Percentiles rank a stretch among this genome's conserved stretches.
phyloP scores from a whole-genome alignment of 1,140 invertebrate genomes.

The Nasonia vitripennis region DNA sequence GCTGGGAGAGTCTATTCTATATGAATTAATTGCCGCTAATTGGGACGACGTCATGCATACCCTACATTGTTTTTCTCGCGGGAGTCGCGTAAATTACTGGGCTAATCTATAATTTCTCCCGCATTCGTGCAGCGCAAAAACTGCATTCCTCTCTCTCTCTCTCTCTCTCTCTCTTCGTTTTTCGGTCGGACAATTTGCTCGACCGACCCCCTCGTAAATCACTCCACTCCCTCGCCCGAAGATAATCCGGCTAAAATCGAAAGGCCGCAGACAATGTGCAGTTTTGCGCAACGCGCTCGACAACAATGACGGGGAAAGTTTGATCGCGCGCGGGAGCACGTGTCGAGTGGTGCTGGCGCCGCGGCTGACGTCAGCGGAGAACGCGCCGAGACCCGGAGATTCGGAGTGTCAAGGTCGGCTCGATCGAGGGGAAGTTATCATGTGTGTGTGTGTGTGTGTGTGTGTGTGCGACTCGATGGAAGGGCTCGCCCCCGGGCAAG shows the following conservation, averaged over 20 bases:
- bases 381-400: conserved; percentile 4
- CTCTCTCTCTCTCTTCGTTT: too few species aligned
- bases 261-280: too few species aligned
- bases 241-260: too few species aligned
- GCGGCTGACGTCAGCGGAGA: conserved; percentile 36
- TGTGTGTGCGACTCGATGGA: neutral
- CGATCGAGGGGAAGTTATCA: neutral
- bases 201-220: too few species aligned
- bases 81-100: neutral
- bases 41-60: neutral
- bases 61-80: too few species aligned
- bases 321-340: conserved; percentile 15
- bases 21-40: neutral
- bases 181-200: neutral
- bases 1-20: neutral
- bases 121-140: neutral
- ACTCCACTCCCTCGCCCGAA: neutral
- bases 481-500: too few species aligned
- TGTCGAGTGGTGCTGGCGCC: neutral
- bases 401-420: conserved; percentile 33
- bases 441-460: too few species aligned
- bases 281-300: neutral
- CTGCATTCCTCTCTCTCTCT: neutral
- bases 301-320: neutral
- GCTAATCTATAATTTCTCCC: neutral